Percentiles rank a stretch among this genome's conserved stretches.
phyloP scores from a whole-genome alignment of 2,113 vertebrate species.

The Columba janthina region DNA sequence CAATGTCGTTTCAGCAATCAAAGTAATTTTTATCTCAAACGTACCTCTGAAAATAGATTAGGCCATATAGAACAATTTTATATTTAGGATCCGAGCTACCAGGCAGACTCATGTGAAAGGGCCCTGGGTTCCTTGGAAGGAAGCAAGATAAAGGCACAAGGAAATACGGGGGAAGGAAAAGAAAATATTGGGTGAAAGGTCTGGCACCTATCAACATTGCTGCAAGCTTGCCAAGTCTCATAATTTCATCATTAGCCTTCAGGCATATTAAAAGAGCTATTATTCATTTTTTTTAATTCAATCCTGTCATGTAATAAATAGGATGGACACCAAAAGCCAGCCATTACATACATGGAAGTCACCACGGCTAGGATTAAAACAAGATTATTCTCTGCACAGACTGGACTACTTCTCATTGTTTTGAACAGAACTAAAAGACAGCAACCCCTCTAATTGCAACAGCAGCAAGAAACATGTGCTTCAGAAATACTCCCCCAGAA shows the following conservation, averaged over 20 bases:
- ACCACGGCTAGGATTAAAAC: background rate
- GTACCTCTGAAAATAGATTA: background rate
- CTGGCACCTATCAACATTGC: background rate
- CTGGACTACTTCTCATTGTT: background rate
- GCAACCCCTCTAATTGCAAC: background rate
- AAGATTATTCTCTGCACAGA: background rate
- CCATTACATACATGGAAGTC: background rate
- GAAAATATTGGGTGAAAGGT: background rate
- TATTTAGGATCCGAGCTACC: background rate
- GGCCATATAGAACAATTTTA: background rate
- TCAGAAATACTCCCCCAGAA: background rate
- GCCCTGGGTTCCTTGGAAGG: background rate
- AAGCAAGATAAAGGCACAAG: background rate
- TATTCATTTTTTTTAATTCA: background rate
- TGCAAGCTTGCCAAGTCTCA: background rate
- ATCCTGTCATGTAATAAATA: fast-evolving
- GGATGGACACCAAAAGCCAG: background rate
- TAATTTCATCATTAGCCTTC: background rate
- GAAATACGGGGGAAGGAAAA: background rate
- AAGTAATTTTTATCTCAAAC: conserved; percentile 29
- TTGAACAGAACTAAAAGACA: background rate
- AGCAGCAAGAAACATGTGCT: background rate
- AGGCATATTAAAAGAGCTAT: background rate
- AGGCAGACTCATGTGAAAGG: background rate
- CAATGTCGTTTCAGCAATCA: background rate